Evolutionary conservation across 2,888 invertebrate genomes (phyloP).

Genomic region (Campoplex nolae): DNA sequence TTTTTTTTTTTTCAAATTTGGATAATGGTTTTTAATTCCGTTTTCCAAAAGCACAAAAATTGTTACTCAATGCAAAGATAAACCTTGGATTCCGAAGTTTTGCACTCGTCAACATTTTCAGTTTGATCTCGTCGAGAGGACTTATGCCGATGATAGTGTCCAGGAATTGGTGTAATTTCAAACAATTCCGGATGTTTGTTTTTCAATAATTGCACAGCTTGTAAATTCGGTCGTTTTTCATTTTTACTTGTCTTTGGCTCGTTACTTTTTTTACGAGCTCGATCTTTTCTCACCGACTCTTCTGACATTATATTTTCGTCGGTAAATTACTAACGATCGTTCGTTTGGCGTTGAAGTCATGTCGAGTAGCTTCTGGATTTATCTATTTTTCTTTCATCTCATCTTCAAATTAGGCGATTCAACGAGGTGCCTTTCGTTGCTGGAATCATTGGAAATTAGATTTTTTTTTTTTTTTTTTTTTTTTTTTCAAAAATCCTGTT

Average conservation of each 20-base stretch:
- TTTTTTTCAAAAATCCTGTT: not conserved
- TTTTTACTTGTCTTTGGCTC: constrained; percentile 53
- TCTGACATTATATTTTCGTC: constrained; percentile 47
- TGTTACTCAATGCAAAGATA: not conserved
- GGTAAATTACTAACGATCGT: not conserved
- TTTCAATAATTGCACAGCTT: constrained; percentile 59
- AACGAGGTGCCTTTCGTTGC: not conserved
- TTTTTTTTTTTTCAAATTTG: too few species aligned
- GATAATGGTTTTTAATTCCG: too few species aligned
- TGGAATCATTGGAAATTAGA: not conserved
- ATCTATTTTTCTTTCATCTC: constrained; percentile 9
- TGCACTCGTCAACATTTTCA: not conserved
- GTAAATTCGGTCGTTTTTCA: constrained; percentile 40
- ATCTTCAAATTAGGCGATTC: not conserved
- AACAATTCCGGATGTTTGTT: constrained; percentile 70
- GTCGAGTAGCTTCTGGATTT: constrained; percentile 13
- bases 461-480: not conserved
- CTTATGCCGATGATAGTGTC: constrained; percentile 57
- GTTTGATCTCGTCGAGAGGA: constrained; percentile 4
- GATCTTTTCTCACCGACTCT: constrained; percentile 29
- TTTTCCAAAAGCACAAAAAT: not conserved
- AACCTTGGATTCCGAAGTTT: constrained; percentile 30
- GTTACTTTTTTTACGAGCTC: not conserved
- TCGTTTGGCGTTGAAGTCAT: constrained; percentile 34
- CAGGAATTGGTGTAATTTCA: constrained; percentile 66